A percentile compares a stretch with the other conserved stretches of the same genome.
Evolutionary conservation across 2,888 invertebrate species (phyloP).

Genomic region (Pristionchus arcanus): DNA sequence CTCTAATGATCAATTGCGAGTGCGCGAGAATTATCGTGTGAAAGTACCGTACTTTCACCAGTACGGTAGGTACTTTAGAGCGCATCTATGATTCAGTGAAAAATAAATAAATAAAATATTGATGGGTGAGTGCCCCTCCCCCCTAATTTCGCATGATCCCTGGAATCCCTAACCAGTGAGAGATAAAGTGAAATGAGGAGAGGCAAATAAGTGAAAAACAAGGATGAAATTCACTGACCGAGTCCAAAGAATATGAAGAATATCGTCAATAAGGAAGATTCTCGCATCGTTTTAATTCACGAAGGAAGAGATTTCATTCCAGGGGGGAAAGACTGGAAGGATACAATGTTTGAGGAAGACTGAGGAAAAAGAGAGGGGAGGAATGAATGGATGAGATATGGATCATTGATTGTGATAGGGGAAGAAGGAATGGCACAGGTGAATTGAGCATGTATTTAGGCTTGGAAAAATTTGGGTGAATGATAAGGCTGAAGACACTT

Average conservation of each 20-base stretch:
- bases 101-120: not conserved
- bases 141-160: not conserved
- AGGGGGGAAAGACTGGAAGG: constrained; percentile 3
- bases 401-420: constrained; percentile 2
- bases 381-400: not conserved
- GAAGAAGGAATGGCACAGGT: not conserved
- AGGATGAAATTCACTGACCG: not conserved
- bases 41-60: not conserved
- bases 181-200: not conserved
- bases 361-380: not conserved
- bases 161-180: not conserved
- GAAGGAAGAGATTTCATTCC: constrained; percentile 16
- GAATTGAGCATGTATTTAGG: not conserved
- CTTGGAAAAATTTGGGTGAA: not conserved
- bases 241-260: not conserved
- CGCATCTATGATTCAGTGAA: not conserved
- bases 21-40: not conserved
- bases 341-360: not conserved
- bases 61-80: not conserved
- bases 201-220: not conserved
- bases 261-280: not conserved
- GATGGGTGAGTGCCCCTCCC: not conserved
- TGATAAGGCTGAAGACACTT: not conserved
- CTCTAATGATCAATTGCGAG: constrained; percentile 10
- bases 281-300: constrained; percentile 19